These are phyloP conservation scores for Anguilla rostrata DNA, from an alignment of 2,113 vertebrate genomes.

Conservation along the genomic window DNA sequence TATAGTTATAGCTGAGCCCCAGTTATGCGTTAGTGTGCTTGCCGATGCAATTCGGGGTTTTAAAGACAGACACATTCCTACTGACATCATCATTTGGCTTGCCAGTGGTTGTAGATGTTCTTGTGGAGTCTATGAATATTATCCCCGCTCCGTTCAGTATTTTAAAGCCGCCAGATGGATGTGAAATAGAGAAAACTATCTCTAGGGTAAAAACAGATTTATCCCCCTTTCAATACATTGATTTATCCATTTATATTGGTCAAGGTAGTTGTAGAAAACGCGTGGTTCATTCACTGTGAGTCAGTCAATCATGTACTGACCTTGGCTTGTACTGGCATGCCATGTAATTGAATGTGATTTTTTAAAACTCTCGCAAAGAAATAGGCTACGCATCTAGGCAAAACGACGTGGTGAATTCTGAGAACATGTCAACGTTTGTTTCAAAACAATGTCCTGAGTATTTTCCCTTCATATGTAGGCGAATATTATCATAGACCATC, in stretches of 20 bases:
- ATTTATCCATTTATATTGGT: neutral
- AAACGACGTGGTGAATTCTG: no score
- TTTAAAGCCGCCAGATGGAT: slow-evolving; percentile 49
- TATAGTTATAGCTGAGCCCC: neutral
- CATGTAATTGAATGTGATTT: neutral
- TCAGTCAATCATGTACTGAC: neutral
- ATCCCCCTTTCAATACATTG: neutral
- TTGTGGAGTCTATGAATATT: neutral
- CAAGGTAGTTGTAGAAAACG: neutral
- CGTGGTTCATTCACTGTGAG: neutral
- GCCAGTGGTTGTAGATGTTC: neutral
- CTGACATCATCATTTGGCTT: neutral
- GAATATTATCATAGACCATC: neutral
- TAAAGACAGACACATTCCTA: neutral
- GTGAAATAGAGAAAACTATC: neutral
- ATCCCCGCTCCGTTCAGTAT: neutral
- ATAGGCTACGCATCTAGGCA: no score
- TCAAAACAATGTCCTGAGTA: neutral
- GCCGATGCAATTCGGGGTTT: neutral
- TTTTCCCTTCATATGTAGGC: neutral
- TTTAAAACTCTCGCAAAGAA: no score
- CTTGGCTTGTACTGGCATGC: neutral
- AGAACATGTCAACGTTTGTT: no score
- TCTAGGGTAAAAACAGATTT: neutral
- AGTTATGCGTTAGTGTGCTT: no score